Evolutionary conservation across 2,113 vertebrate genomes (phyloP).

Genomic region (Eclectus roratus): DNA sequence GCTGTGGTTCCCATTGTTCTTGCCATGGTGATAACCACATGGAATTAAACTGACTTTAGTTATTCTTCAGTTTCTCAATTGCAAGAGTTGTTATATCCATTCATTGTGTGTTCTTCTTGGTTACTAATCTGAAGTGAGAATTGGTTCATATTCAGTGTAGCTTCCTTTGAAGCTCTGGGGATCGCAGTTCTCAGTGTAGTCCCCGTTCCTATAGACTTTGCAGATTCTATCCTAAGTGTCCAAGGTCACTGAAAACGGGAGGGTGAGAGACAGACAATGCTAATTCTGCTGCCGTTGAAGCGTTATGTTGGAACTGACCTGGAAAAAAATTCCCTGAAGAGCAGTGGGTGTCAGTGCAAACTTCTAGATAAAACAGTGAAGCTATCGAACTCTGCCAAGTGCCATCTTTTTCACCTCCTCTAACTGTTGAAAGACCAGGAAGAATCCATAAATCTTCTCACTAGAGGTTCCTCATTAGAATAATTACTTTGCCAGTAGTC

Average conservation of each 20-base stretch:
- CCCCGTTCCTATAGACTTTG: neutral
- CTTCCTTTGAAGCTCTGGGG: neutral
- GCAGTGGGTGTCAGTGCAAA: slow-evolving; percentile 17
- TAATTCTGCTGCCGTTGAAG: slow-evolving; percentile 22
- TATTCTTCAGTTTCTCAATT: slow-evolving; percentile 39
- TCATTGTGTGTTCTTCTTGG: slow-evolving; percentile 14
- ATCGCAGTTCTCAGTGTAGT: neutral
- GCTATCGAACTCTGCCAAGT: neutral
- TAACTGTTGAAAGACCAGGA: neutral
- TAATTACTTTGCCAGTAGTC: neutral
- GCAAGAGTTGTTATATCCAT: neutral
- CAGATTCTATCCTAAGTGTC: neutral
- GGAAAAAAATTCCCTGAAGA: slow-evolving; percentile 48
- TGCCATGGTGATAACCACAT: neutral
- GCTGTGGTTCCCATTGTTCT: neutral
- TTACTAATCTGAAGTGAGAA: slow-evolving; percentile 45
- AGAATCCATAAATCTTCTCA: neutral
- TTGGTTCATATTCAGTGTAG: neutral
- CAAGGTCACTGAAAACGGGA: neutral
- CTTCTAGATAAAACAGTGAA: slow-evolving; percentile 17
- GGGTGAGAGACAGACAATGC: slow-evolving; percentile 10
- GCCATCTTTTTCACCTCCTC: neutral
- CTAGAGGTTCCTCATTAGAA: neutral
- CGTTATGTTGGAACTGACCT: slow-evolving; percentile 34
- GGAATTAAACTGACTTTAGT: slow-evolving; percentile 28